These are phyloP conservation scores for Nerophis ophidion DNA, from an alignment of 2,113 vertebrate genomes.

Conservation along the genomic window DNA sequence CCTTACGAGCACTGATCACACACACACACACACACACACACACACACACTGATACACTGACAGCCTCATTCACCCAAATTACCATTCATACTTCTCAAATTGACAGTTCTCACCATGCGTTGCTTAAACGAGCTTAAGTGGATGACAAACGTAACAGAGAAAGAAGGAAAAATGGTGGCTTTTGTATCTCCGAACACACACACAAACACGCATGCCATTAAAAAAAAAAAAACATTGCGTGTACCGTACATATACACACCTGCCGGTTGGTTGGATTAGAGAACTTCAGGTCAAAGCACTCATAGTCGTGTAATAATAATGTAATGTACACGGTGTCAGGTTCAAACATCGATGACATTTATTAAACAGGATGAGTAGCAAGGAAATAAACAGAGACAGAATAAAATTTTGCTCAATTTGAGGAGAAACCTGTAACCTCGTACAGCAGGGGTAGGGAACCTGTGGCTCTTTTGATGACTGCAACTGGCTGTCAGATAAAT, in stretches of 20 bases:
- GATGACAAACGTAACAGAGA: constrained; percentile 35
- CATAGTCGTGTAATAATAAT: constrained; percentile 17
- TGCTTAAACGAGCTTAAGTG: constrained; percentile 47
- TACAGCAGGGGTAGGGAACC: too few species aligned
- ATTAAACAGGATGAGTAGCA: too few species aligned
- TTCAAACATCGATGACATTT: too few species aligned
- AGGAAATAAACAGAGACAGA: too few species aligned
- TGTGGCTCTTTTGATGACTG: too few species aligned
- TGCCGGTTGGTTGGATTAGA: background rate
- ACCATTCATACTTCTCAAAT: constrained; percentile 38
- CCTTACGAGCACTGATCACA: constrained; percentile 19
- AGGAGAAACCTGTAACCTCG: too few species aligned
- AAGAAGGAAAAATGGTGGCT: constrained; percentile 23
- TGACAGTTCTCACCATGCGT: constrained; percentile 32
- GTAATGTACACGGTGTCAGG: too few species aligned
- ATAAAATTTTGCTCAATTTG: too few species aligned
- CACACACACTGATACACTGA: constrained; percentile 4
- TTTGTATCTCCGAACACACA: constrained; percentile 26
- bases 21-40: constrained; percentile 6
- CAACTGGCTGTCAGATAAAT: too few species aligned
- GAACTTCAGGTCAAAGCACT: background rate
- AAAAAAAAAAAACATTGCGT: too few species aligned
- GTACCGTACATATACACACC: constrained; percentile 1
- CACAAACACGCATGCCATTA: background rate
- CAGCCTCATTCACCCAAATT: constrained; percentile 22